phyloP scores from a whole-genome alignment of 1,140 invertebrate genomes.

The Teleogryllus occipitalis region DNA sequence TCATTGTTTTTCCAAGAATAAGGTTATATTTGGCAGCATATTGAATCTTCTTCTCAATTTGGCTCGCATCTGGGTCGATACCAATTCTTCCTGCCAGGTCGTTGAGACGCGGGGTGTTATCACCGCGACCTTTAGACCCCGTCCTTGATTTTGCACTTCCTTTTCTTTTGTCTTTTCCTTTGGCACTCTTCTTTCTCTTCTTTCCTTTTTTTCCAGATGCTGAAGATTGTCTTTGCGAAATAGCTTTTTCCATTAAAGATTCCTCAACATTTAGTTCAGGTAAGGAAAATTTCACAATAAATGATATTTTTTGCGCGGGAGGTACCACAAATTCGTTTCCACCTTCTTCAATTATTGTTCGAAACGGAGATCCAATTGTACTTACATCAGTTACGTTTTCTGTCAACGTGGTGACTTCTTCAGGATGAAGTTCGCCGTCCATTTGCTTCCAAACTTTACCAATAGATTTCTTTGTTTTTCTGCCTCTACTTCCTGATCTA shows the following conservation, averaged over 20 bases:
- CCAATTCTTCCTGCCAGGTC: background rate
- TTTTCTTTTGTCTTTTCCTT: background rate
- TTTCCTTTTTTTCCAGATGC: background rate
- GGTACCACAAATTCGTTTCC: too few relatives aligned
- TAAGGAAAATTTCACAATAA: too few relatives aligned
- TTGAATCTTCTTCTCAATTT: background rate
- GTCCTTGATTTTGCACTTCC: background rate
- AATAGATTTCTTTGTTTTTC: too few relatives aligned
- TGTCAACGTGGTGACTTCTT: background rate
- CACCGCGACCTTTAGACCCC: background rate
- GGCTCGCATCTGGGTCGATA: background rate
- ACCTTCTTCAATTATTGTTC: too few relatives aligned
- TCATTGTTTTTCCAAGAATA: background rate
- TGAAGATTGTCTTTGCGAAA: background rate
- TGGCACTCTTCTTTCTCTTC: background rate
- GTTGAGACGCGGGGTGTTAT: background rate
- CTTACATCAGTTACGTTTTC: background rate
- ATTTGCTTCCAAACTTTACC: too few relatives aligned
- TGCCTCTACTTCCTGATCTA: too few relatives aligned
- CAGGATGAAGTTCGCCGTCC: background rate
- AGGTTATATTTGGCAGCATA: background rate
- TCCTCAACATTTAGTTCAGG: too few relatives aligned
- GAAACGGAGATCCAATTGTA: background rate
- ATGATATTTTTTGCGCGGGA: too few relatives aligned
- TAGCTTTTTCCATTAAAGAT: too few relatives aligned